A percentile compares a stretch with the other conserved stretches of the same genome.
phyloP scores from a whole-genome alignment of 2,888 invertebrate genomes.

The Agrilus biguttatus region DNA sequence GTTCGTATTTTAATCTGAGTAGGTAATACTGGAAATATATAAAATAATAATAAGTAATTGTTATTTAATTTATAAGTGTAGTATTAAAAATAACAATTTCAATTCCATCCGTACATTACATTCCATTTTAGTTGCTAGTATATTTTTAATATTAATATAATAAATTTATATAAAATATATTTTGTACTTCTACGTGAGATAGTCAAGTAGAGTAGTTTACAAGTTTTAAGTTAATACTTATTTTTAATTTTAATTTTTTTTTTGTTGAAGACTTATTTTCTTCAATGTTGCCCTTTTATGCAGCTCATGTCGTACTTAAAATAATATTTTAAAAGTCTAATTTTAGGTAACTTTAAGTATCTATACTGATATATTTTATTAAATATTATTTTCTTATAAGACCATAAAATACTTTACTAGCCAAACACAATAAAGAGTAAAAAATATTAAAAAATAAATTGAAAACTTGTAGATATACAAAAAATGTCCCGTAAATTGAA shows the following conservation, averaged over 20 bases:
- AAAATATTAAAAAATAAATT: too few relatives aligned
- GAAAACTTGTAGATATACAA: too few relatives aligned
- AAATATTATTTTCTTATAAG: not conserved
- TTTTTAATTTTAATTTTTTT: not conserved
- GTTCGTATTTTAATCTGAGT: too few relatives aligned
- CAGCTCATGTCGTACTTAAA: not conserved
- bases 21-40: too few relatives aligned
- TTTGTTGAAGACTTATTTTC: not conserved
- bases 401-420: not conserved
- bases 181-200: too few relatives aligned
- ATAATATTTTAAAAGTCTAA: not conserved
- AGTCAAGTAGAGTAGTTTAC: too few relatives aligned
- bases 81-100: not conserved
- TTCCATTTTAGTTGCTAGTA: too few relatives aligned
- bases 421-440: too few relatives aligned
- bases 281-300: not conserved
- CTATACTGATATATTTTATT: slow-evolving; percentile 1
- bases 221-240: not conserved
- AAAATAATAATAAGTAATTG: too few relatives aligned
- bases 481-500: too few relatives aligned
- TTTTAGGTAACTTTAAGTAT: not conserved
- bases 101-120: slow-evolving; percentile 13
- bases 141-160: too few relatives aligned
- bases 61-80: not conserved
- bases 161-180: too few relatives aligned